Evolutionary conservation across 2,797 vertebrate species (phyloP), one percentile per base, ranked within the genome.

Genomic region (Amblyopsis hoosieri): DNA sequence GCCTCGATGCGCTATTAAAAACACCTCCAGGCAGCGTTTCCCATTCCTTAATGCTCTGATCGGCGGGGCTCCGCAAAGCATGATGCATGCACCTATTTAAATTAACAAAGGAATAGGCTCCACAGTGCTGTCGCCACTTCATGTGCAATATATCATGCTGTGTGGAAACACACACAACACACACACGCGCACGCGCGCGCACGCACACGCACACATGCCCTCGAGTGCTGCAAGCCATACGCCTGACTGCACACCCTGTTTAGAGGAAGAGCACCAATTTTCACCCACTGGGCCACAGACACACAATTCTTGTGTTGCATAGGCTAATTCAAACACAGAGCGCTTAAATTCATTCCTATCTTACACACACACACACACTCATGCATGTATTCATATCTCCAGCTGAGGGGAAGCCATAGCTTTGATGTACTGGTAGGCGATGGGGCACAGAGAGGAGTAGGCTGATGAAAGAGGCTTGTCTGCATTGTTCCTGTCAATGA

Each of bases 61-160:
- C 82, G 84, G 81, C 82, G 82, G 82, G 62, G 85, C 76, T 82
- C 78, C 66, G 93, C 94, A 95, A 96, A 95, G 92, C 95, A 94
- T 95, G 95, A 97, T 96, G 94, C 94, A 96, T 97, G 95, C 95
- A 96, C 94, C 96, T 94, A 96, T 97, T 98, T 96, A 97, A 97
- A 97, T 97, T 96, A 97, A 98, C 95, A 98, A 96, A 97, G 94
- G 94, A 96, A 95, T 93, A 93, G 94, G 92, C 94, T 91, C 84
- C 79, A 85, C 69, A 85, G 84, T 84, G 92, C 91, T 91, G 90
- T 92, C 89, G 91, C 93, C 90, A 93, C 94, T 94, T 90, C 93
- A 95, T 94, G 94, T 95, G 93, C 93, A 94, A 97, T 97, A 95
- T 90, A 97, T 97, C 94, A 97, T 95, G 66, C 71, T 60, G 17